A percentile compares a stretch with the other conserved stretches of the same genome.
Evolutionary conservation across 2,113 vertebrate genomes (phyloP).

Genomic region (Neodontobutis hainanensis): DNA sequence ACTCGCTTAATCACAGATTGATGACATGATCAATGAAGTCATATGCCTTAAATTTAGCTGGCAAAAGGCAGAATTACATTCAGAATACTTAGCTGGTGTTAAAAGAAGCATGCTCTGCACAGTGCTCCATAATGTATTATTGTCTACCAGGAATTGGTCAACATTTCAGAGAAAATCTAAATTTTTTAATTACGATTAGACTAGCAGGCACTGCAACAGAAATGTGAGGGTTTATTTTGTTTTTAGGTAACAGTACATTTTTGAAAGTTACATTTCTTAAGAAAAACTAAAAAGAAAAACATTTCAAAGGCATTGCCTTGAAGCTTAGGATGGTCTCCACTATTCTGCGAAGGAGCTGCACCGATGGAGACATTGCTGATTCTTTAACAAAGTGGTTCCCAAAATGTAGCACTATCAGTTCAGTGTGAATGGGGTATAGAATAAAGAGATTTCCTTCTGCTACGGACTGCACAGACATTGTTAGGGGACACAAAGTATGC

Average conservation of each 20-base stretch:
- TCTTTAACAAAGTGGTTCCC: background rate
- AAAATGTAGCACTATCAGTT: constrained; percentile 5
- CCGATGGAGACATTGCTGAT: too few relatives aligned
- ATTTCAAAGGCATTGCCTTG: background rate
- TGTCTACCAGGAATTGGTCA: background rate
- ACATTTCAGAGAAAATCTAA: constrained; percentile 14
- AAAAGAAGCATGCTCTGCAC: constrained; percentile 37
- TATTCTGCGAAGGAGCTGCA: too few relatives aligned
- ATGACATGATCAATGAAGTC: constrained; percentile 7
- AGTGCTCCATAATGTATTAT: constrained; percentile 11
- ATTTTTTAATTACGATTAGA: background rate
- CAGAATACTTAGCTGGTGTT: constrained; percentile 56
- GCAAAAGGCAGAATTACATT: constrained; percentile 54
- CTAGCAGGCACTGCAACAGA: constrained; percentile 4
- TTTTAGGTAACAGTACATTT: background rate
- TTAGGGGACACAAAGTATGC: constrained; percentile 34
- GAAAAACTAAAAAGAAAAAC: background rate
- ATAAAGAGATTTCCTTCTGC: constrained; percentile 29
- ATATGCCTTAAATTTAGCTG: background rate
- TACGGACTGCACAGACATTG: constrained; percentile 28
- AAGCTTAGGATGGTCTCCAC: too few relatives aligned
- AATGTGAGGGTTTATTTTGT: background rate
- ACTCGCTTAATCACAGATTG: constrained; percentile 19
- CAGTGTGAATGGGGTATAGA: constrained; percentile 11
- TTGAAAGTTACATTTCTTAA: background rate